Evolutionary conservation across 2,797 vertebrate species (phyloP), one percentile per base, ranked within the genome.

Genomic region (Cossypha dichroa): DNA sequence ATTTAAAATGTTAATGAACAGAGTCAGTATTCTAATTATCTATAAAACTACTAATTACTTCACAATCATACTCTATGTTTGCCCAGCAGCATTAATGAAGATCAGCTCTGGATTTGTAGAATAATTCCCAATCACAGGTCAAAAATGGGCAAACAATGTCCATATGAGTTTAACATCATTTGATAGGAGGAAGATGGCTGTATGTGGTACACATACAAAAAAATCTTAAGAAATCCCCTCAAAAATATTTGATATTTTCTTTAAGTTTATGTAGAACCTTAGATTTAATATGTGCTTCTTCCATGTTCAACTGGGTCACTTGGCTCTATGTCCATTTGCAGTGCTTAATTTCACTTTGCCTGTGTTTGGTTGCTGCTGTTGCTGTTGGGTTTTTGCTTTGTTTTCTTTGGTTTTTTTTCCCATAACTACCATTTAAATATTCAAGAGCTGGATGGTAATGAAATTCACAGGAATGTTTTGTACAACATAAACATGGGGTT

Each of bases 1-100:
- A 98, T 98, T 97, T 98, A 94, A 98, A 98, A 98, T 98, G 98
- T 98, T 98, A 98, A 98, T 98, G 98, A 98, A 97, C 94, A 98
- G 77, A 98, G 87, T 58, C 68, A 88, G 95, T 98, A 97, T 97
- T 98, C 96, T 98, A 98, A 98, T 98, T 98, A 98, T 98, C 97
- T 97, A 94, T 93, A 97, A 97, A 98, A 98, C 98, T 98, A 97
- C 95, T 45, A 95, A 97, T 98, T 95, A 91, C 93, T 97, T 86
- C 88, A 93, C 88, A 91, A 82, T 94, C 75, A 92, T 90, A 83
- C 34, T 84, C 43, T 74, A 20, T 29, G 55, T 62, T 93, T 94
- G 41, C 74, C 64, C 68, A 94, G 73, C 1, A 67, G 20, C 34
- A 80, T 60, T 83, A 89, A 11, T 66, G 62, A 78, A 62, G 29